A percentile compares a stretch with the other conserved stretches of the same genome.
phyloP scores from a whole-genome alignment of 2,113 vertebrate species.

The Steatornis caripensis region DNA sequence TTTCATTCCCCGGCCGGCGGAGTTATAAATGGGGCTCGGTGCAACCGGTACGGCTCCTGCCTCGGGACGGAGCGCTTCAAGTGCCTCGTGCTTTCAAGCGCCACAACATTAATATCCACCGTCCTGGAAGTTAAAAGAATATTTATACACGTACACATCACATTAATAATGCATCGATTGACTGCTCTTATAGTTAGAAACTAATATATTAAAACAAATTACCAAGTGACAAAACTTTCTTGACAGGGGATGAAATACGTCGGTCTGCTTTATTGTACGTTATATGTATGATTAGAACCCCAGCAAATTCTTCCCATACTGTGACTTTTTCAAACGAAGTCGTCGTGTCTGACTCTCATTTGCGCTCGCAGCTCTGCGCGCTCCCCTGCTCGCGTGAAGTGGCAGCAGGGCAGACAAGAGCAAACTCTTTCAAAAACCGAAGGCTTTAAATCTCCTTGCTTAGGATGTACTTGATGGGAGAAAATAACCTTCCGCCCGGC shows the following conservation, averaged over 20 bases:
- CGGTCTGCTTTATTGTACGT: neutral
- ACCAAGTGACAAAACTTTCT: conserved; percentile 40
- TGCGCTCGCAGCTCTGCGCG: neutral
- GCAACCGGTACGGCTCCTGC: neutral
- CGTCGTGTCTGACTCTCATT: neutral
- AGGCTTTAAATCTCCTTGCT: neutral
- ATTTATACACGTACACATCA: conserved; percentile 30
- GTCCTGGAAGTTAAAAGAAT: conserved; percentile 29
- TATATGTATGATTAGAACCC: conserved; percentile 13
- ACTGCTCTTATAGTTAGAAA: conserved; percentile 26
- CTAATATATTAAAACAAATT: conserved; percentile 55
- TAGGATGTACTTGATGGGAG: neutral
- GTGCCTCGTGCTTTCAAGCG: neutral
- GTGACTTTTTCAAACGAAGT: neutral
- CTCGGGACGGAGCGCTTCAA: neutral
- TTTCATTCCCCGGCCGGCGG: neutral
- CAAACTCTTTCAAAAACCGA: neutral
- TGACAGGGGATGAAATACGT: conserved; percentile 15
- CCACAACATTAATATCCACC: conserved; percentile 40
- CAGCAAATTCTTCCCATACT: neutral
- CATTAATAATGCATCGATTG: conserved; percentile 36
- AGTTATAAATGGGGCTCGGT: conserved; percentile 49
- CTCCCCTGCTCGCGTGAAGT: neutral
- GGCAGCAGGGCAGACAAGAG: neutral
- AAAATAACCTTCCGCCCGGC: neutral